Conservation (phyloP, 2,113 vertebrate genomes). For the Phalacrocorax carbo region DNA sequence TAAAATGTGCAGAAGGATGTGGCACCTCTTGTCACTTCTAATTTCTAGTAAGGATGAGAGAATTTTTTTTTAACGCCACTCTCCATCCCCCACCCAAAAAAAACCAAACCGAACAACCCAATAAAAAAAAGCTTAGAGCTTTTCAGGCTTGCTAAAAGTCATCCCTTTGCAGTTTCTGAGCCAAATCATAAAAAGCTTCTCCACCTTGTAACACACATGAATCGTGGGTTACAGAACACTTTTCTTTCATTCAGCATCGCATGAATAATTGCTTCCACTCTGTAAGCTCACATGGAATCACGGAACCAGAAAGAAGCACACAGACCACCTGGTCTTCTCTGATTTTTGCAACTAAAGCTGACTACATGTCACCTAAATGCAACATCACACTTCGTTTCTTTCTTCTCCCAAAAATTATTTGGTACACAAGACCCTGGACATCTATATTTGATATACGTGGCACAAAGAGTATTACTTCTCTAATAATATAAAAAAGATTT, state of each 20-base stretch:
- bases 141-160: background rate
- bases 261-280: background rate
- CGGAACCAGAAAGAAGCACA: background rate
- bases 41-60: background rate
- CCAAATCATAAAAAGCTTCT: background rate
- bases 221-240: background rate
- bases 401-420: background rate
- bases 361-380: background rate
- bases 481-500: background rate
- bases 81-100: no score
- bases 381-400: background rate
- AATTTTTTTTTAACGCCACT: background rate
- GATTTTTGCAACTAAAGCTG: background rate
- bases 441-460: background rate
- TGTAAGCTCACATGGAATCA: background rate
- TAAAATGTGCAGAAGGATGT: background rate
- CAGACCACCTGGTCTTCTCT: background rate
- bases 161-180: background rate
- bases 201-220: no score
- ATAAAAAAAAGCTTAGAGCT: background rate
- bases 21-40: background rate
- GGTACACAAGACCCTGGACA: background rate
- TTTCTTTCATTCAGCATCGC: background rate
- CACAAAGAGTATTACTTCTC: background rate
- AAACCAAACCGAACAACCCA: no score